These are phyloP conservation scores for Pantherophis vulpinus DNA, from an alignment of 2,797 vertebrate genomes.

Conservation along the genomic window DNA sequence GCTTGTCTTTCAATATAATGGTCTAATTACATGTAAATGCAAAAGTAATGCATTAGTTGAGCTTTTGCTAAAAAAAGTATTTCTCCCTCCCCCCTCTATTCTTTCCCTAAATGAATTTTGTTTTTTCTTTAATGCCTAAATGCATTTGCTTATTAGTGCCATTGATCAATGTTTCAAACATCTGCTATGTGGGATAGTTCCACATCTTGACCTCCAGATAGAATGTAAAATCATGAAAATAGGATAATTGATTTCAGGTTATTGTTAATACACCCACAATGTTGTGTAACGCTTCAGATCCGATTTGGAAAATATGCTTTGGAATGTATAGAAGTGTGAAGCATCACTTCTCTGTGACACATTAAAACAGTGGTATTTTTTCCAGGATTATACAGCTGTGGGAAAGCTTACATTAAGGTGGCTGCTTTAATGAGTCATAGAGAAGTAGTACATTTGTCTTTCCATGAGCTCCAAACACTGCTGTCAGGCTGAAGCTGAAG, in stretches of 20 bases:
- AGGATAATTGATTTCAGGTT: background rate
- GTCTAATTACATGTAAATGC: slow-evolving; percentile 38
- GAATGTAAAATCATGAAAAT: background rate
- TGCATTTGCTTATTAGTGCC: background rate
- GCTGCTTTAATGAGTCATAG: background rate
- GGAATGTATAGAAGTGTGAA: background rate
- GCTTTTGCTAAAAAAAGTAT: slow-evolving; percentile 29
- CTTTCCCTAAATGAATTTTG: background rate
- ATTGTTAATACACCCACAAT: background rate
- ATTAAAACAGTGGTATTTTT: background rate
- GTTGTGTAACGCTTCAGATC: background rate
- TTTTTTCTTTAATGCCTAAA: background rate
- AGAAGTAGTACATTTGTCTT: background rate
- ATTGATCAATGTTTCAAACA: background rate
- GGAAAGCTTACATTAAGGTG: background rate
- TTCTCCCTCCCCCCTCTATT: background rate
- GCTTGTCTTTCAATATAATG: slow-evolving; percentile 47
- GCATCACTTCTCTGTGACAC: background rate
- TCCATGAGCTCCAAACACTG: background rate
- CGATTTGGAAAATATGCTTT: background rate
- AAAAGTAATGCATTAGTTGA: slow-evolving; percentile 32
- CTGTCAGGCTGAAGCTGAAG: background rate
- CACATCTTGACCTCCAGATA: background rate
- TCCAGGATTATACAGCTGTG: background rate
- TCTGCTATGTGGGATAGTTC: background rate